Percentiles rank a stretch among this genome's conserved stretches.
phyloP scores from a whole-genome alignment of 37 sponge, comb jelly and placozoan species.

The Tethya wilhelma region DNA sequence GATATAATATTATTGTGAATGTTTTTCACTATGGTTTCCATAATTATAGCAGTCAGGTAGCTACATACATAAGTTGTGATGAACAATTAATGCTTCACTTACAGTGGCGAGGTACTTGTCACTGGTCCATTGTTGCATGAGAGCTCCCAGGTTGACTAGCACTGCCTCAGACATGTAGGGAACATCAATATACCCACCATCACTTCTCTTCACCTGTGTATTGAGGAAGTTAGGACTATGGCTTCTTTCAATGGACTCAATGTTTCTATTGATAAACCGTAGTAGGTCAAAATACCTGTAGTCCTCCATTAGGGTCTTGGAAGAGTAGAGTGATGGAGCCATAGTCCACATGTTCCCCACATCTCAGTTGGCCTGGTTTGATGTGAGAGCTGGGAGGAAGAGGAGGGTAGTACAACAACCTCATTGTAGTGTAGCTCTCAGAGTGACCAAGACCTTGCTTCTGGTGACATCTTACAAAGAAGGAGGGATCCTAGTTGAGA shows the following conservation, averaged over 20 bases:
- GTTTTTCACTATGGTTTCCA: too few relatives aligned
- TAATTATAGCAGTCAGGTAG: too few relatives aligned
- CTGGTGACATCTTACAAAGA: slow-evolving; percentile 54
- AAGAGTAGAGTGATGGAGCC: slow-evolving; percentile 81
- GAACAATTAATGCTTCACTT: too few relatives aligned
- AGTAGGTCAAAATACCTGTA: slow-evolving; percentile 66
- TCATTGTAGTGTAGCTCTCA: slow-evolving; percentile 43
- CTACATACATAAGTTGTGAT: too few relatives aligned
- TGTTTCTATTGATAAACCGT: too few relatives aligned
- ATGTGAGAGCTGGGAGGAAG: slow-evolving; percentile 8
- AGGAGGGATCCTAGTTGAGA: slow-evolving; percentile 49
- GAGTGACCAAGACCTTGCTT: neutral
- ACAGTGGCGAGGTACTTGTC: slow-evolving; percentile 69
- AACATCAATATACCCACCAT: slow-evolving; percentile 70
- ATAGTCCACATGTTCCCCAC: slow-evolving; percentile 85
- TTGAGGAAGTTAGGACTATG: too few relatives aligned
- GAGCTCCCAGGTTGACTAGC: slow-evolving; percentile 76
- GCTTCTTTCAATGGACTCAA: too few relatives aligned
- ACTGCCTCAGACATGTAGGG: slow-evolving; percentile 55
- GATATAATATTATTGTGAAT: too few relatives aligned
- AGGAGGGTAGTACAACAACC: slow-evolving; percentile 75
- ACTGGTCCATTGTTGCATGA: slow-evolving; percentile 77
- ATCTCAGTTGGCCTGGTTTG: slow-evolving; percentile 71
- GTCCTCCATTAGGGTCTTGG: slow-evolving; percentile 71
- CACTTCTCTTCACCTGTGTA: slow-evolving; percentile 37